Evolutionary conservation across 2,888 invertebrate genomes (phyloP).

Genomic region (Cataglyphis rosenhaueri): DNA sequence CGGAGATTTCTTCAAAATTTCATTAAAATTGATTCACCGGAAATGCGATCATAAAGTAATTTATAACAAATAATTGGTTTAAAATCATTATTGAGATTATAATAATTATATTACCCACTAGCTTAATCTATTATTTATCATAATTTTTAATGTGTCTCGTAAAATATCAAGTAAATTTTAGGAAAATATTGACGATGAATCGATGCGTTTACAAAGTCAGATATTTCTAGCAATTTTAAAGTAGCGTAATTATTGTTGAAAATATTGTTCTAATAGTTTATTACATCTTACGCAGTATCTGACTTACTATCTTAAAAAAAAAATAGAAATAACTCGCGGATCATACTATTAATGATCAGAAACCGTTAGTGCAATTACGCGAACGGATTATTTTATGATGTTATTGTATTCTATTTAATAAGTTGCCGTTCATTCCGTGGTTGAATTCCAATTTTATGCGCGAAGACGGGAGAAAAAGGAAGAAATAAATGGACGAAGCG

Average conservation of each 20-base stretch:
- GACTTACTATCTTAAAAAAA: conserved; percentile 17
- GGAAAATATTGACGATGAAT: neutral
- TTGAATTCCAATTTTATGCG: conserved; percentile 30
- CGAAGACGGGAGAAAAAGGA: conserved; percentile 30
- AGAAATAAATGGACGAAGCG: conserved; percentile 52
- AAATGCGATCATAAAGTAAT: neutral
- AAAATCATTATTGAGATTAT: neutral
- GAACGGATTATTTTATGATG: conserved; percentile 23
- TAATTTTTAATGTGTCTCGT: neutral
- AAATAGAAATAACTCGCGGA: neutral
- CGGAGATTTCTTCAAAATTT: neutral
- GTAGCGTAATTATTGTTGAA: conserved; percentile 1
- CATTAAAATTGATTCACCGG: neutral
- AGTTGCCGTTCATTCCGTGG: neutral
- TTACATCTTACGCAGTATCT: conserved; percentile 17
- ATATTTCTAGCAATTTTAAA: conserved; percentile 28
- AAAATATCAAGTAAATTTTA: neutral
- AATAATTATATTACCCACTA: neutral
- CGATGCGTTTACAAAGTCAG: neutral
- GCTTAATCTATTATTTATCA: neutral
- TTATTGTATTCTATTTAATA: conserved; percentile 2
- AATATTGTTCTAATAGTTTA: conserved; percentile 4
- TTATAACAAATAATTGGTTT: neutral
- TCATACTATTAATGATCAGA: conserved; percentile 25
- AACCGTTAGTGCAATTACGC: conserved; percentile 10